phyloP scores from a whole-genome alignment of 2,797 vertebrate species.

The Melanotaenia trifasciata region DNA sequence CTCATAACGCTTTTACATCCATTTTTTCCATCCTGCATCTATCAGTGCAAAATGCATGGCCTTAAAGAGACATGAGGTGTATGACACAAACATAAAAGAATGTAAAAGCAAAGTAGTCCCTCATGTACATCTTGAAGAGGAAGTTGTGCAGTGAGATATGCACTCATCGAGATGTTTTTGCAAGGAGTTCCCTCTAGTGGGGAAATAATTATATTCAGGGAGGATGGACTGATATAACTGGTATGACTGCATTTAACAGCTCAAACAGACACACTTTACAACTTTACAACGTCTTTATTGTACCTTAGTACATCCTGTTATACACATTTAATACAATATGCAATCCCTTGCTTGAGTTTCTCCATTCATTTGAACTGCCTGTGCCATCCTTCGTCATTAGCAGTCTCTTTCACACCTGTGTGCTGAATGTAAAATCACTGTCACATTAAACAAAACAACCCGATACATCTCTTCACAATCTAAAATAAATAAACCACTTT shows the following conservation, averaged over 20 bases:
- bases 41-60: conserved; percentile 9
- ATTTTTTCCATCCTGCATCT: conserved; percentile 20
- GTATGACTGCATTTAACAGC: conserved; percentile 7
- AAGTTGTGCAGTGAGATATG: conserved; percentile 1
- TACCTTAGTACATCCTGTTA: conserved; percentile 68
- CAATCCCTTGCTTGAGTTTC: conserved; percentile 63
- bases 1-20: neutral
- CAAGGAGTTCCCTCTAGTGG: conserved; percentile 74
- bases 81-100: conserved; percentile 37
- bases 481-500: conserved; percentile 76
- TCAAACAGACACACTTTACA: conserved; percentile 37
- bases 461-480: conserved; percentile 48
- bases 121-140: conserved; percentile 33
- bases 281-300: conserved; percentile 68
- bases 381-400: conserved; percentile 50
- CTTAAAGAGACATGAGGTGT: conserved; percentile 30
- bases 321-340: conserved; percentile 65
- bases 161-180: conserved; percentile 21
- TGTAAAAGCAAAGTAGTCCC: conserved; percentile 50
- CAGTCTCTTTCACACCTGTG: conserved; percentile 27
- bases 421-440: conserved; percentile 57
- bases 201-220: conserved; percentile 14
- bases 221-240: neutral
- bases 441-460: conserved; percentile 55
- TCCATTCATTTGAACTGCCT: conserved; percentile 43